phyloP scores from a whole-genome alignment of 2,888 invertebrate genomes.

The Brachycybe producta region DNA sequence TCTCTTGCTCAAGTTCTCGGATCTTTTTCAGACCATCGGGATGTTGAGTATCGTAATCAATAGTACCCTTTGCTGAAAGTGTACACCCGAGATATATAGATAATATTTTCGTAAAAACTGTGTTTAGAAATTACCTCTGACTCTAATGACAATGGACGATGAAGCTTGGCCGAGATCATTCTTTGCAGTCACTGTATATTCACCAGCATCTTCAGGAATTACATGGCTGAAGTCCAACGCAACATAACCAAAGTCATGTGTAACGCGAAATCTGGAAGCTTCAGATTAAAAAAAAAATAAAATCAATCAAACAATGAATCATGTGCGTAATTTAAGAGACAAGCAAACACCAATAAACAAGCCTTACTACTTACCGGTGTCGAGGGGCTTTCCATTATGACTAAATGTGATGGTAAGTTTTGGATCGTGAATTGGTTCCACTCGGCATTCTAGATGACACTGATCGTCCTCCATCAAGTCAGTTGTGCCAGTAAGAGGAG shows the following conservation, averaged over 20 bases:
- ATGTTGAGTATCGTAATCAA: slow-evolving; percentile 78
- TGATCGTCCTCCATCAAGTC: slow-evolving; percentile 83
- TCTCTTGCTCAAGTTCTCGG: slow-evolving; percentile 60
- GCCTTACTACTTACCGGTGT: slow-evolving; percentile 47
- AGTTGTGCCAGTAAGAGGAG: slow-evolving; percentile 68
- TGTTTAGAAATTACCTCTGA: slow-evolving; percentile 45
- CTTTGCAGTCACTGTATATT: slow-evolving; percentile 82
- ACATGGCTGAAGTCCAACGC: slow-evolving; percentile 87
- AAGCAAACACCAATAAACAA: no score
- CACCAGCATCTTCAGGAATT: slow-evolving; percentile 89
- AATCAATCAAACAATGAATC: neutral
- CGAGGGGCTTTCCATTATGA: slow-evolving; percentile 81
- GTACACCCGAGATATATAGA: no score
- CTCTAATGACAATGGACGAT: slow-evolving; percentile 65
- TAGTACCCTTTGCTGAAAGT: slow-evolving; percentile 45
- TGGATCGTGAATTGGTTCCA: slow-evolving; percentile 79
- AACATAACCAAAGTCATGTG: slow-evolving; percentile 95
- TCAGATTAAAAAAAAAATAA: neutral
- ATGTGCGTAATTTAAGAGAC: neutral
- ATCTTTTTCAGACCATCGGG: slow-evolving; percentile 92
- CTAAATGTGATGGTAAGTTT: slow-evolving; percentile 80
- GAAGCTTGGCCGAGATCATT: slow-evolving; percentile 83
- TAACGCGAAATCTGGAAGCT: slow-evolving; percentile 72
- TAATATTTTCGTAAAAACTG: neutral
- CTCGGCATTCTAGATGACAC: slow-evolving; percentile 86